Evolutionary conservation across 2,113 vertebrate genomes (phyloP).

Genomic region (Hypanus sabinus): DNA sequence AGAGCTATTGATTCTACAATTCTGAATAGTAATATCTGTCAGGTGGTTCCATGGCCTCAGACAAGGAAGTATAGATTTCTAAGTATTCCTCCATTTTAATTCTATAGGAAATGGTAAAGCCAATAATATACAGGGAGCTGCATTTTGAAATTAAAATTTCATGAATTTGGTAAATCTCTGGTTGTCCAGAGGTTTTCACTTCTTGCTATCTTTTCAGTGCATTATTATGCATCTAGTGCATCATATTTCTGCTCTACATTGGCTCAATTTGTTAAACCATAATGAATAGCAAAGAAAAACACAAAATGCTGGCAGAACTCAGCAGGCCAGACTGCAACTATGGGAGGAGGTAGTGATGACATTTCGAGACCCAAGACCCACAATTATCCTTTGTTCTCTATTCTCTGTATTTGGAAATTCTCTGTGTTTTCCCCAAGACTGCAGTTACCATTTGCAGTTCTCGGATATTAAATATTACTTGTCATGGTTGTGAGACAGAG

Average conservation of each 20-base stretch:
- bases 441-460: too few species aligned
- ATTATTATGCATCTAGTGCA: neutral
- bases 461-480: too few species aligned
- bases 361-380: too few species aligned
- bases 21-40: neutral
- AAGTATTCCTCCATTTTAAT: neutral
- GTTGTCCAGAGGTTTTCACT: neutral
- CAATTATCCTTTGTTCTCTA: neutral
- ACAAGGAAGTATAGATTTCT: neutral
- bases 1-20: neutral
- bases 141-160: constrained; percentile 26
- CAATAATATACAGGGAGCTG: neutral
- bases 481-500: too few species aligned
- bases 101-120: neutral
- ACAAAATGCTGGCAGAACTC: too few species aligned
- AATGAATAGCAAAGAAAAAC: neutral
- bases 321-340: too few species aligned
- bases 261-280: too few species aligned
- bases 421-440: too few species aligned
- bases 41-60: neutral
- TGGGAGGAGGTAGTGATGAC: too few species aligned
- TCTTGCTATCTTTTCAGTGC: neutral
- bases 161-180: too few species aligned
- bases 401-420: neutral
- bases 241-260: neutral